Percentiles rank a stretch among this genome's conserved stretches.
Evolutionary conservation across 2,888 invertebrate genomes (phyloP).

Genomic region (Erebia ligea): DNA sequence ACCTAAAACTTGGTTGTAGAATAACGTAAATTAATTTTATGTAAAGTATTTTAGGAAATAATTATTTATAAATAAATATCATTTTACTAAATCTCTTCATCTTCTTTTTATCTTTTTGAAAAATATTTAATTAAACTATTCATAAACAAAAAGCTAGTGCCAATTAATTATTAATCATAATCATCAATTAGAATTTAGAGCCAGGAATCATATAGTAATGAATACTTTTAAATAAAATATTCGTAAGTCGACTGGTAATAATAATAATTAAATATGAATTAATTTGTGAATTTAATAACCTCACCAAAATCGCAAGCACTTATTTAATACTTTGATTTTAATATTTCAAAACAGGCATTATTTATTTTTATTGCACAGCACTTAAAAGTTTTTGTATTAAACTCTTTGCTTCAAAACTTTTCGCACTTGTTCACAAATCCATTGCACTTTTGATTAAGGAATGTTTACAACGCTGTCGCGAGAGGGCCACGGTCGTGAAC

Average conservation of each 20-base stretch:
- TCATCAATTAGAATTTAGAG: not conserved
- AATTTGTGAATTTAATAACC: not conserved
- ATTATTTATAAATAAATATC: too few species aligned
- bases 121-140: too few species aligned
- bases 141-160: too few species aligned
- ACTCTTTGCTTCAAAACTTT: slow-evolving; percentile 28
- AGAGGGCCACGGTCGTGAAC: slow-evolving; percentile 47
- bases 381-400: slow-evolving; percentile 21
- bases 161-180: too few species aligned
- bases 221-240: not conserved
- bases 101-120: too few species aligned
- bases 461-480: slow-evolving; percentile 48
- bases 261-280: not conserved
- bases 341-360: not conserved
- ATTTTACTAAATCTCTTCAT: too few species aligned
- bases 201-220: not conserved
- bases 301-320: not conserved
- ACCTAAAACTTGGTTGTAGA: too few species aligned
- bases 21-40: too few species aligned
- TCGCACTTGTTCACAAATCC: slow-evolving; percentile 51
- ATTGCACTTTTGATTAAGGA: slow-evolving; percentile 53
- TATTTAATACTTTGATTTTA: not conserved
- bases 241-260: not conserved
- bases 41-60: too few species aligned
- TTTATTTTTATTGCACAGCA: slow-evolving; percentile 26